Percentiles rank a stretch among this genome's conserved stretches.
phyloP scores from a whole-genome alignment of 2,797 vertebrate genomes.

The Serranus cabrilla region DNA sequence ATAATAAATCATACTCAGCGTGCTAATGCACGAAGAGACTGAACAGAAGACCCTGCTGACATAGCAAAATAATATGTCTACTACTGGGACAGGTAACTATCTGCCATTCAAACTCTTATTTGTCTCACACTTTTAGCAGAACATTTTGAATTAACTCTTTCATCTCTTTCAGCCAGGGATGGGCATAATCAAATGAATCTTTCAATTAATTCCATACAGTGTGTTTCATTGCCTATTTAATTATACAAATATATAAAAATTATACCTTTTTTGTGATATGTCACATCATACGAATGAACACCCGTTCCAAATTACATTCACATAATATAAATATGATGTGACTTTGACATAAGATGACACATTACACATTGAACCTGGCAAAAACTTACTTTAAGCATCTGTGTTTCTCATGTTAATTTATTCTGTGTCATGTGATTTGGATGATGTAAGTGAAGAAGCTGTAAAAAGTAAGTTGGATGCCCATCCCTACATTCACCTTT shows the following conservation, averaged over 20 bases:
- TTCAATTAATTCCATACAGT: slow-evolving; percentile 25
- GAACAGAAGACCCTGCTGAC: slow-evolving; percentile 99
- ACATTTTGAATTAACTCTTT: slow-evolving; percentile 65
- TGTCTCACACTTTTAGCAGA: slow-evolving; percentile 88
- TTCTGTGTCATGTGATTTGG: slow-evolving; percentile 26
- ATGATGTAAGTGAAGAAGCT: slow-evolving; percentile 6
- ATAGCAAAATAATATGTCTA: slow-evolving; percentile 99
- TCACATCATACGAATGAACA: slow-evolving; percentile 2
- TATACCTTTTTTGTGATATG: background rate
- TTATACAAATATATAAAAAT: no score
- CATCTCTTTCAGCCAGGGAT: slow-evolving; percentile 73
- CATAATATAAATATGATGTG: slow-evolving; percentile 2
- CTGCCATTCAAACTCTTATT: slow-evolving; percentile 99
- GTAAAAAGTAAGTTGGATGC: slow-evolving; percentile 49
- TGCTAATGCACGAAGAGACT: slow-evolving; percentile 99
- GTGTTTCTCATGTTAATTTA: background rate
- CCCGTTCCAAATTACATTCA: background rate
- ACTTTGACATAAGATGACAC: background rate
- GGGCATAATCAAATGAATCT: slow-evolving; percentile 55
- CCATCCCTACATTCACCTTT: slow-evolving; percentile 59
- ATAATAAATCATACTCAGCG: slow-evolving; percentile 99
- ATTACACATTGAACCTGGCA: background rate
- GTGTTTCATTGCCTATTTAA: background rate
- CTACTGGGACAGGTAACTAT: slow-evolving; percentile 99
- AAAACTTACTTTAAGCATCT: background rate